Evolutionary conservation across 2,113 vertebrate genomes (phyloP), one percentile per base, ranked within the genome.

Genomic region (Uria lomvia): DNA sequence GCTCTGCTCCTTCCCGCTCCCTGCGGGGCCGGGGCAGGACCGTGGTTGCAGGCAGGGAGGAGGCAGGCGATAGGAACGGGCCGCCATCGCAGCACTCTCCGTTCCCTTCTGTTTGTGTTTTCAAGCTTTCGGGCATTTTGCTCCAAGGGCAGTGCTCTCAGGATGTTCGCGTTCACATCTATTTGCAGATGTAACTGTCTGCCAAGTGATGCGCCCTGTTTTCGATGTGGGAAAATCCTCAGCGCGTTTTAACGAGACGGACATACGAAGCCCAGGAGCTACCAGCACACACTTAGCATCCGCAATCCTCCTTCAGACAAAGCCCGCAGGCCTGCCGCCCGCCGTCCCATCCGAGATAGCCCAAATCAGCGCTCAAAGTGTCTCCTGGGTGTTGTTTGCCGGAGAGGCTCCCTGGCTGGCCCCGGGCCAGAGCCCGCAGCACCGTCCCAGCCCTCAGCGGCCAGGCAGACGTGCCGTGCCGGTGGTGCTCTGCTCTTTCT

Each of bases 361-460:
- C 16, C 52, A 9, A 60, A 73, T 11, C 8, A 0, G 27, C 0
- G 8, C 77, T 75, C 11, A 1, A 8, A 36, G 81, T 0, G 1
- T 29, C 2, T 36, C 53, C 62, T 27, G 59, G 20, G 11, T 0
- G 27, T 2, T 60, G 62, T n/a, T 36, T 11, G 58, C 40, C 9
- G 49, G 16, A 45, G 34, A n/a, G 22, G 34, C 19, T 85, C 36
- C 67, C 26, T 0, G 0, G 29, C 66, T 72, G 92, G 90, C 34
- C 36, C 72, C 1, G 0, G 36, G 49, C 75, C 75, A 49, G 55
- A 36, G 77, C 58, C 94, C 5, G 0, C 86, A 34, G 82, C 68
- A 53, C 45, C 0, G 0, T 8, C 30, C 58, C 55, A 18, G 72
- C 36, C 50, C 62, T 15, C 3, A 1, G 68, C 6, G 0, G 45